phyloP scores from a whole-genome alignment of 2,113 vertebrate genomes.

The Morone saxatilis region DNA sequence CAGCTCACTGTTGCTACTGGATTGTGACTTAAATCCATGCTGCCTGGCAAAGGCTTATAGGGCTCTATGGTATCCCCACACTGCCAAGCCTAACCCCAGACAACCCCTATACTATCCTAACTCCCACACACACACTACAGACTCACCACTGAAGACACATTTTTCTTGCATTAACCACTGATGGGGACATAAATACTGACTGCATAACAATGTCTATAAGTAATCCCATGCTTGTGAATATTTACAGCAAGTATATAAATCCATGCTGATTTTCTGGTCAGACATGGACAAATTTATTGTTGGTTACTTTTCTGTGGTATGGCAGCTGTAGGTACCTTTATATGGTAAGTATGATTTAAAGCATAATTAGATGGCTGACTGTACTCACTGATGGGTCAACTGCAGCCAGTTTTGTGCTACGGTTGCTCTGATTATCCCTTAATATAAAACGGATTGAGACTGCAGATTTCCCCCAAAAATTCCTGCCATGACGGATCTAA shows the following conservation, averaged over 20 bases:
- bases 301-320: background rate
- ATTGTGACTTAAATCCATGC: conserved; percentile 46
- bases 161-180: background rate
- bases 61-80: conserved; percentile 27
- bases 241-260: background rate
- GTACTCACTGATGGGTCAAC: background rate
- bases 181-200: background rate
- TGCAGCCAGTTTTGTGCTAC: background rate
- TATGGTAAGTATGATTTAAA: background rate
- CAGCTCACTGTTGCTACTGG: conserved; percentile 45
- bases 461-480: background rate
- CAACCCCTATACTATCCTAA: background rate
- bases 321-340: background rate
- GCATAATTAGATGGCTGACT: conserved; percentile 6
- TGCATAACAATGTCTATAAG: background rate
- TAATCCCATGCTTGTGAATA: background rate
- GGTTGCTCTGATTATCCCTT: background rate
- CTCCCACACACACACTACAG: background rate
- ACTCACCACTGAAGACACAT: background rate
- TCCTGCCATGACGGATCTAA: background rate
- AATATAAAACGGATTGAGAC: conserved; percentile 6
- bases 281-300: background rate
- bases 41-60: conserved; percentile 18
- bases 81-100: conserved; percentile 23
- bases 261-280: background rate